Conservation (phyloP, 35 echinoderm and acorn worm species). For the Apostichopus japonicus region DNA sequence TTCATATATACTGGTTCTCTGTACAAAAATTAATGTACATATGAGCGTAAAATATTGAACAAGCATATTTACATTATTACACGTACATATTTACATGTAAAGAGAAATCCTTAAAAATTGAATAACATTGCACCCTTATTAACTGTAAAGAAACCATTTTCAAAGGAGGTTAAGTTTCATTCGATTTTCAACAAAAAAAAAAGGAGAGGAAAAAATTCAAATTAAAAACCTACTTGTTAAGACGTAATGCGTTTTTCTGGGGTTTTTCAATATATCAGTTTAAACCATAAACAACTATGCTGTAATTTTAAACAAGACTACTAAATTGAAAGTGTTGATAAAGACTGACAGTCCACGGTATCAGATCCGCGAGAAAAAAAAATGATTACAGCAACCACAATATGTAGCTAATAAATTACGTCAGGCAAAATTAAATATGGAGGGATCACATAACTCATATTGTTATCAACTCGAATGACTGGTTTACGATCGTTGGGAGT, state of each 20-base stretch:
- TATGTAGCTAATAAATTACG: slow-evolving; percentile 36
- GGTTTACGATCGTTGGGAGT: slow-evolving; percentile 33
- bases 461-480: slow-evolving; percentile 9
- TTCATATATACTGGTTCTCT: slow-evolving; percentile 49
- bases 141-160: neutral
- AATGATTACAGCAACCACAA: neutral
- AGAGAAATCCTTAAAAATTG: neutral
- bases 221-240: too few species aligned
- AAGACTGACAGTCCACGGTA: neutral
- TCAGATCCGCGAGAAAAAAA: slow-evolving; percentile 14
- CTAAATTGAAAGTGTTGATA: neutral
- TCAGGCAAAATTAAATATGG: slow-evolving; percentile 45
- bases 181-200: neutral
- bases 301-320: neutral
- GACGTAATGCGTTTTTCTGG: too few species aligned
- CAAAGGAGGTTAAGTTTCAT: neutral
- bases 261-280: too few species aligned
- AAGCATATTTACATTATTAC: slow-evolving; percentile 40
- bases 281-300: neutral
- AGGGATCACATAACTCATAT: slow-evolving; percentile 43
- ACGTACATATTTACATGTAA: slow-evolving; percentile 25
- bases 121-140: slow-evolving; percentile 44
- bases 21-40: slow-evolving; percentile 51
- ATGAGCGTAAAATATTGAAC: slow-evolving; percentile 39
- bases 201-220: neutral